Percentiles rank a stretch among this genome's conserved stretches.
These are phyloP conservation scores for Nesoenas mayeri DNA, from an alignment of 2,113 vertebrate species.

Conservation along the genomic window DNA sequence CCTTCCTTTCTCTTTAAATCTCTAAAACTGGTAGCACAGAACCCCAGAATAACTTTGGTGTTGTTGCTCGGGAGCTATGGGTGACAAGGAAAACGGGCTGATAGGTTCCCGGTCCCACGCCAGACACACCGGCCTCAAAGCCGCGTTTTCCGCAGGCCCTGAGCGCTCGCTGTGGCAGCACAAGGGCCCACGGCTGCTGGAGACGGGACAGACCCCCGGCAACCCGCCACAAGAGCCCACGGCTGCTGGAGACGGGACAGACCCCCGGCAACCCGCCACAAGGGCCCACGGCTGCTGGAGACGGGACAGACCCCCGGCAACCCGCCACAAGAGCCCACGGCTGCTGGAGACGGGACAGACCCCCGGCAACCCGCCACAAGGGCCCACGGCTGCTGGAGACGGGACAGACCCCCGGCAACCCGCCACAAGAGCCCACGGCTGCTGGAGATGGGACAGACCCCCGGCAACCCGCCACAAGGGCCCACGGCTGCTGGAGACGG, in stretches of 20 bases:
- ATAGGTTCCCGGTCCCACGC: rapidly evolving
- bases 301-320: neutral
- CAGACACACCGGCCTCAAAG: neutral
- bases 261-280: neutral
- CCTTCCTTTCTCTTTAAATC: neutral
- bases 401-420: neutral
- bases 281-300: too few relatives aligned
- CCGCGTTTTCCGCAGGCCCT: neutral
- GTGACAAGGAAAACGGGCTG: neutral
- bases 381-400: too few relatives aligned
- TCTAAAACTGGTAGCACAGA: neutral
- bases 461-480: neutral
- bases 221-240: neutral
- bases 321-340: neutral
- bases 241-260: neutral
- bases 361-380: neutral
- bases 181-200: neutral
- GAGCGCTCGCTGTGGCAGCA: rapidly evolving
- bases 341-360: neutral
- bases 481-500: too few relatives aligned
- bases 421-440: neutral
- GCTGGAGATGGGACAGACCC: neutral
- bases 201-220: neutral
- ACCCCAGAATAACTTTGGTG: neutral
- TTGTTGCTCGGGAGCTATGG: neutral